Evolutionary conservation across 2,888 invertebrate species (phyloP), one percentile per base, ranked within the genome.

Genomic region (Lasioglossum marginatum): DNA sequence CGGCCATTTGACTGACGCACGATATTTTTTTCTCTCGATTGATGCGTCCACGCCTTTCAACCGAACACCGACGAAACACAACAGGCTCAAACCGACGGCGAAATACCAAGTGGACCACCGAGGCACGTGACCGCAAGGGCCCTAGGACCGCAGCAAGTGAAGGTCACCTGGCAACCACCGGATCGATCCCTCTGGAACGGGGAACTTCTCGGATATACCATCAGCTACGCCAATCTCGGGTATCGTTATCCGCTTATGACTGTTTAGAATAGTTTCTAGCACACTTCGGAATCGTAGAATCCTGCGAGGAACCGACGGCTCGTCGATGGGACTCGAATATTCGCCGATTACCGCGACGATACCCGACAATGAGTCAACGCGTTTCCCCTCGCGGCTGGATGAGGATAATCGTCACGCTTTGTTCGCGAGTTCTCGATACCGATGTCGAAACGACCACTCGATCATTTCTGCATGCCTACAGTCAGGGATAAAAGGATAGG

Each of bases 81-180:
- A 88, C 88, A 94, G 94, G 93, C 92, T 2, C 96, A 96, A 92
- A 96, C 96, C 0, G 96, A 96, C 74, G 95, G 96, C 0, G 96
- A 96, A 95, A 97, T 97, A 0, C 98, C 98, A 0, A 97, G 97
- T 27, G 97, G 97, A 66, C 96, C 97, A 0, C 97, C 97, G 0
- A 96, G 96, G 40, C 96, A 96, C 91, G 97, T 98, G 37, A 96
- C 96, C 75, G 97, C 97, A 27, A 96, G 97, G 57, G 96, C 97
- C 0, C 96, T 97, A 19, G 97, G 97, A 1, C 97, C 97, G 0
- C 97, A 97, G 83, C 97, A 97, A 93, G 95, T 98, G 72, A 96
- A 97, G 91, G 97, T 97, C 86, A 96, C 97, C n/a, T 98, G 98
- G 98, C 96, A 97, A 79, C 97, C 97, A 8, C 97, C 97, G 0